These are phyloP conservation scores for Stegostoma tigrinum DNA, from an alignment of 2,113 vertebrate species.

Conservation along the genomic window DNA sequence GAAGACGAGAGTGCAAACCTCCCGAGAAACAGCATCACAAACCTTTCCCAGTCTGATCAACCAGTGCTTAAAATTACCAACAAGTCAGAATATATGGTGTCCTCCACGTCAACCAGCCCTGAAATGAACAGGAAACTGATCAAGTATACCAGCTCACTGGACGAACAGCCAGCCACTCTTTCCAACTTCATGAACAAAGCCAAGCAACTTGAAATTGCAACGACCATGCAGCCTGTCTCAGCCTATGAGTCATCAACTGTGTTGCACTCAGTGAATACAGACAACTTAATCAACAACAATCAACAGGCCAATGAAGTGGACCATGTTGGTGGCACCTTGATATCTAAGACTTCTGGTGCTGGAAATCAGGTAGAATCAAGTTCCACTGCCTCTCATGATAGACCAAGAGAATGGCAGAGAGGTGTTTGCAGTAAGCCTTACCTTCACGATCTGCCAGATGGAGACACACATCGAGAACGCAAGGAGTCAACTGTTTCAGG, in stretches of 20 bases:
- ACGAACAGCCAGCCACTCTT: neutral
- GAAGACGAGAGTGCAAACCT: neutral
- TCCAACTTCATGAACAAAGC: conserved; percentile 25
- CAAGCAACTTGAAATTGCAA: neutral
- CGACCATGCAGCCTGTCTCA: neutral
- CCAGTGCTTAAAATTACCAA: neutral
- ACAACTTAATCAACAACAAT: neutral
- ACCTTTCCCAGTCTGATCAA: neutral
- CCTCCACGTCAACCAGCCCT: neutral
- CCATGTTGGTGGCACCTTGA: no score
- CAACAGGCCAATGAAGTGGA: neutral
- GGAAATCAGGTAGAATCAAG: neutral
- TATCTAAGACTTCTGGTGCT: neutral
- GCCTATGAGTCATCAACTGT: neutral
- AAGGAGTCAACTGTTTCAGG: neutral
- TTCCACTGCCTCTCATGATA: neutral
- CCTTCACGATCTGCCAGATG: neutral
- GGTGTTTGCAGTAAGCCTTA: neutral
- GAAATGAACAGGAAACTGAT: neutral
- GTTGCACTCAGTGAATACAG: neutral
- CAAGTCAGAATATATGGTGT: conserved; percentile 17
- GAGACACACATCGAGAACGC: neutral
- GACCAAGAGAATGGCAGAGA: neutral
- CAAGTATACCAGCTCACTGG: neutral
- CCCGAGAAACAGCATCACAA: neutral